Percentiles rank a stretch among this genome's conserved stretches.
phyloP scores from a whole-genome alignment of 2,113 vertebrate genomes.

The Suricata suricatta region DNA sequence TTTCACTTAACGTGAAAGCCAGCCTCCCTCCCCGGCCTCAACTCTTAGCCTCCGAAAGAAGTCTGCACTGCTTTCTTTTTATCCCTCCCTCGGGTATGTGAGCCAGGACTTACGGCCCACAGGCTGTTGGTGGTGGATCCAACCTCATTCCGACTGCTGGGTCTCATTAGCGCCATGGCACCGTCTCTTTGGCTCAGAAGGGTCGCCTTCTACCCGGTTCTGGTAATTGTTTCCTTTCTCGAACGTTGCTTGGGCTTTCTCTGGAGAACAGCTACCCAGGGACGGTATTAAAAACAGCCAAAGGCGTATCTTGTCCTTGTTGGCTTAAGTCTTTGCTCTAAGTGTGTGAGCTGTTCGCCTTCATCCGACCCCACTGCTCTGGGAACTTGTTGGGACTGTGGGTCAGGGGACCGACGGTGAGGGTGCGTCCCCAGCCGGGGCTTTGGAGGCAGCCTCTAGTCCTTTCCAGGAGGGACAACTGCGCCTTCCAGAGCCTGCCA shows the following conservation, averaged over 20 bases:
- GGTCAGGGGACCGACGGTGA: neutral
- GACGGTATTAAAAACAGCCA: neutral
- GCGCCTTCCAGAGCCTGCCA: neutral
- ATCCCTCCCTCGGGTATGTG: neutral
- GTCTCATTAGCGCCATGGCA: neutral
- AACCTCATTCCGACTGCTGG: neutral
- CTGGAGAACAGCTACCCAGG: neutral
- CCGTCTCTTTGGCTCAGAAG: neutral
- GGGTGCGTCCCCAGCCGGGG: neutral
- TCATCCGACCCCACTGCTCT: neutral
- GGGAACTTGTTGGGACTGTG: neutral
- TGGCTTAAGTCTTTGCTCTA: neutral
- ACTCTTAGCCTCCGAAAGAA: neutral
- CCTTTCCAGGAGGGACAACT: neutral
- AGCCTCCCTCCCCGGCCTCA: neutral
- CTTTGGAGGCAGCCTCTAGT: neutral
- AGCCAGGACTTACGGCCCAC: neutral
- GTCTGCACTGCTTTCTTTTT: accelerated
- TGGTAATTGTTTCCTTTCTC: neutral
- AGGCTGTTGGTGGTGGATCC: neutral
- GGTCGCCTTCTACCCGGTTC: accelerated
- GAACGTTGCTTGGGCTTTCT: neutral
- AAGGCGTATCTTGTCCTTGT: neutral
- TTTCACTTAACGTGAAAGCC: no score
- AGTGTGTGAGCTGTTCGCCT: neutral